phyloP scores from a whole-genome alignment of 2,113 vertebrate genomes.

The Hypocryptadius cinnamomeus region DNA sequence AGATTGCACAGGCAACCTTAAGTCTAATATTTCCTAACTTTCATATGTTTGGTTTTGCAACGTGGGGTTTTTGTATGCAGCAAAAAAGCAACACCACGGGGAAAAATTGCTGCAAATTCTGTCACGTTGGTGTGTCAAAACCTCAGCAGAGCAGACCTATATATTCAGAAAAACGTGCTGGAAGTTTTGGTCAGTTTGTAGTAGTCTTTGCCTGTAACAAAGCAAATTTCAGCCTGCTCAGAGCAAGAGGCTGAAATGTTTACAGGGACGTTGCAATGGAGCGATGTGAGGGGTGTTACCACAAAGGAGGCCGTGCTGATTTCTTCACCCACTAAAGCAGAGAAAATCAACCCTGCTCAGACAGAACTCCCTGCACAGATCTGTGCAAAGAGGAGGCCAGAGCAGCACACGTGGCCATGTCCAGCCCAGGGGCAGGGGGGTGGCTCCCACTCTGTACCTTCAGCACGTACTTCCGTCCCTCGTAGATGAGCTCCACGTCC shows the following conservation, averaged over 20 bases:
- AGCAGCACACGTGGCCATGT: not conserved
- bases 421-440: not conserved
- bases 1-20: not conserved
- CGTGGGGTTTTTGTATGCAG: not conserved
- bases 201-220: not conserved
- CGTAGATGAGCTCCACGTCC: slow-evolving; percentile 94
- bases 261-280: not conserved
- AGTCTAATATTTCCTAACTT: not conserved
- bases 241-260: not conserved
- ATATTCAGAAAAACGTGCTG: not conserved
- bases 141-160: not conserved
- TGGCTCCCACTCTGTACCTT: slow-evolving; percentile 64
- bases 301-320: not conserved
- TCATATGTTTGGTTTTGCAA: not conserved
- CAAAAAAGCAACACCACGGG: not conserved
- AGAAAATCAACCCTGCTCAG: not conserved
- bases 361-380: not conserved
- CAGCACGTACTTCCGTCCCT: slow-evolving; percentile 90
- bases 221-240: not conserved
- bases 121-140: not conserved
- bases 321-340: not conserved
- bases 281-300: rapidly evolving
- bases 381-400: not conserved
- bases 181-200: not conserved
- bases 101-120: not conserved